These are phyloP conservation scores for Phyllotreta striolata DNA, from an alignment of 2,888 invertebrate species.

Conservation along the genomic window DNA sequence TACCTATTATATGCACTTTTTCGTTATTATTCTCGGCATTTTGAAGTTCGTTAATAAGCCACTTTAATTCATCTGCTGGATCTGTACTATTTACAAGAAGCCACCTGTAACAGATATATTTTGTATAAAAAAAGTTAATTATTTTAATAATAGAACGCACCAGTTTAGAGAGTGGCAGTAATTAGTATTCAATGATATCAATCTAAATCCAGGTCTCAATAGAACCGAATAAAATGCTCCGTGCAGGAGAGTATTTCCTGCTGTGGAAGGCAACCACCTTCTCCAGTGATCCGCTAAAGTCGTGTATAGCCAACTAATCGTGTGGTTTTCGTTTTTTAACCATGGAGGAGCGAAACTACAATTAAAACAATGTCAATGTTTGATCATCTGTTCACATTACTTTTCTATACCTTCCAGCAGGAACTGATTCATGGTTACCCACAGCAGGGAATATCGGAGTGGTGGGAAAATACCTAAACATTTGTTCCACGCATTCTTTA, in stretches of 20 bases:
- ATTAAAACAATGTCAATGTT: conserved; percentile 36
- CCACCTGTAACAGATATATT: conserved; percentile 73
- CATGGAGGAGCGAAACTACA: conserved; percentile 87
- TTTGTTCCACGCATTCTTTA: conserved; percentile 81
- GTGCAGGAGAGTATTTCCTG: conserved; percentile 81
- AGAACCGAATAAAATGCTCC: conserved; percentile 93
- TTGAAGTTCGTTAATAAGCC: conserved; percentile 92
- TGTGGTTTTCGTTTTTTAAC: conserved; percentile 79
- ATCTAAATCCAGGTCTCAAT: conserved; percentile 86
- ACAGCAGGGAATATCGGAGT: conserved; percentile 92
- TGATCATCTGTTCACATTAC: background rate
- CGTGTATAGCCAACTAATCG: conserved; percentile 90
- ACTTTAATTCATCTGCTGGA: conserved; percentile 92
- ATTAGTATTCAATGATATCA: conserved; percentile 94
- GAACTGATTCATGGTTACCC: conserved; percentile 96
- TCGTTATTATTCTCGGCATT: conserved; percentile 91
- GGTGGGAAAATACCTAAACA: conserved; percentile 85
- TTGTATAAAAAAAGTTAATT: conserved; percentile 1
- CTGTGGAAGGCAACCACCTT: conserved; percentile 84
- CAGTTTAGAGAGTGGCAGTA: conserved; percentile 95
- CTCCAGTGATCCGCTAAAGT: conserved; percentile 89
- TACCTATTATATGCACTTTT: conserved; percentile 93
- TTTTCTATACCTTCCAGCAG: conserved; percentile 83
- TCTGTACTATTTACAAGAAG: conserved; percentile 94
- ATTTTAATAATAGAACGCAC: conserved; percentile 60